Evolutionary conservation across 2,888 invertebrate species (phyloP), one percentile per base, ranked within the genome.

Genomic region (Scaptomyza tumidula): DNA sequence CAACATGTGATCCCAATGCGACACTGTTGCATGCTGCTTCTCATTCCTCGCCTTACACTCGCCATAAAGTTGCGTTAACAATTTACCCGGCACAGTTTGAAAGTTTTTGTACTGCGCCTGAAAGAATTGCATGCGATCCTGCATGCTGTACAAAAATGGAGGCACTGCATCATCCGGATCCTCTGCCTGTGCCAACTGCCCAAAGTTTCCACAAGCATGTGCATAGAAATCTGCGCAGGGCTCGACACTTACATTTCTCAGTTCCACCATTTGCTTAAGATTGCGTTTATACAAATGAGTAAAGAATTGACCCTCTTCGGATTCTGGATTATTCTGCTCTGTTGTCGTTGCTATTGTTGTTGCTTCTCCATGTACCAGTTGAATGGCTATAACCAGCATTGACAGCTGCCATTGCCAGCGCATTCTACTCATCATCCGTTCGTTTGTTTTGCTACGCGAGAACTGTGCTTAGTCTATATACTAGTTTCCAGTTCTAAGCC

Each of bases 141-240:
- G 90, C 45, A 81, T 78, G 57, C 91, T 91, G 49, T 90, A 90
- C 14, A 91, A 61, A 58, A 85, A 90, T 0, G 91, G 91, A 1
- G 86, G 80, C 54, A 91, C 58, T 9, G 79, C 77, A 33, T 74
- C 71, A 11, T 78, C 72, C 2, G 52, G 35, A 11, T 69, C 59
- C 3, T 19, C n/a, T 0, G 27, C 6, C 9, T 27, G 27, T 6
- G 29, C 7, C 5, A 50, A 33, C 11, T 44, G 46, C 0, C 70
- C 56, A 27, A 83, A 88, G 53, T 86, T 87, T 0, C 88, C 90
- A 48, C 91, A 91, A 0, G 90, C 90, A 71, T 91, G 91, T 0
- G 80, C 81, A 63, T 90, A 91, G 61, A 90, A 91, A 65, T 91
- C 81, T 4, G 75, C 81, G 39, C 91, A 91, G 0, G 91, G 87